Percentiles rank a stretch among this genome's conserved stretches.
Evolutionary conservation across 2,888 invertebrate genomes (phyloP).

Genomic region (Notodonta dromedarius): DNA sequence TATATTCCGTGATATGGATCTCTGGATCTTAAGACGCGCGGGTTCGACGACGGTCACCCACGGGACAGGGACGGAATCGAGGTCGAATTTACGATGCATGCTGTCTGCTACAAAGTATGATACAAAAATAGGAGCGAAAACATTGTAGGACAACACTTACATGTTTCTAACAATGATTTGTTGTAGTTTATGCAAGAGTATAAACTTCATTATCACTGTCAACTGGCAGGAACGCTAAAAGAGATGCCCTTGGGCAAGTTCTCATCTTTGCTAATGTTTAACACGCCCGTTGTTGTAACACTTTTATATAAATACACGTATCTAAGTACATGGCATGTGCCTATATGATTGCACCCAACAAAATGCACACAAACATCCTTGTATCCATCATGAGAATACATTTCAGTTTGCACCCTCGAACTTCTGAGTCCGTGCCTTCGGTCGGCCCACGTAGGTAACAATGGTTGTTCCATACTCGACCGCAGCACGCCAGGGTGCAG

Average conservation of each 20-base stretch:
- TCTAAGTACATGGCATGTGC: too few relatives aligned
- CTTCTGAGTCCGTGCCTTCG: conserved; percentile 16
- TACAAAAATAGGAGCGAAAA: not conserved
- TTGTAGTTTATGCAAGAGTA: too few relatives aligned
- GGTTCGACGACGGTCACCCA: conserved; percentile 47
- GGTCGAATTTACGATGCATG: not conserved
- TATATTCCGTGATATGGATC: conserved; percentile 36
- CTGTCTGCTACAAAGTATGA: not conserved
- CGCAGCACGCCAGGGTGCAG: conserved; percentile 28
- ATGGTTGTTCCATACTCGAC: conserved; percentile 29
- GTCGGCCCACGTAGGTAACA: conserved; percentile 12
- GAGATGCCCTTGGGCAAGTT: too few relatives aligned
- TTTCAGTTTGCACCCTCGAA: not conserved
- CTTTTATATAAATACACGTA: too few relatives aligned
- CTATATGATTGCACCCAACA: too few relatives aligned
- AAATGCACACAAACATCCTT: not conserved
- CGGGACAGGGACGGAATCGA: conserved; percentile 30
- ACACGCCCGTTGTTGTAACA: too few relatives aligned
- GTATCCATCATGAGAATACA: not conserved
- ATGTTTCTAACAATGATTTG: too few relatives aligned
- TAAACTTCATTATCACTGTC: too few relatives aligned
- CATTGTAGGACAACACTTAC: too few relatives aligned
- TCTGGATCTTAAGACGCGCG: conserved; percentile 39
- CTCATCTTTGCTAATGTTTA: too few relatives aligned
- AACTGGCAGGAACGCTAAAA: too few relatives aligned